Conservation (phyloP, 2,888 invertebrate species). For the Thera britannica region DNA sequence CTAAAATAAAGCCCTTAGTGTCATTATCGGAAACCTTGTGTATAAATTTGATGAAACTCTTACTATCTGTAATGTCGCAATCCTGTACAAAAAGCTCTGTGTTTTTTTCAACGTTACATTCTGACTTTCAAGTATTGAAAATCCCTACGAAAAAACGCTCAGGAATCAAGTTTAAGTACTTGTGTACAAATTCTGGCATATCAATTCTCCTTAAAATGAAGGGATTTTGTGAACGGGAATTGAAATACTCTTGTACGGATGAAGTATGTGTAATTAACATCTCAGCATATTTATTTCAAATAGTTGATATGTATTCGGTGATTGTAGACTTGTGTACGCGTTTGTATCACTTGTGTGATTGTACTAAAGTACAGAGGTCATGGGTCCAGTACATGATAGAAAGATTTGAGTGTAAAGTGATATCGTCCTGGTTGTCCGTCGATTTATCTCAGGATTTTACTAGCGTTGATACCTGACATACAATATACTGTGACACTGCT, state of each 20-base stretch:
- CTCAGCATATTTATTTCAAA: neutral
- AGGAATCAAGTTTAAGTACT: neutral
- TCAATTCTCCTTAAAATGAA: neutral
- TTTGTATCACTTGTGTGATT: neutral
- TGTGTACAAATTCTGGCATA: neutral
- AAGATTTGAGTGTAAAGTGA: constrained; percentile 1
- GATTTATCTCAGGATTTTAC: constrained; percentile 10
- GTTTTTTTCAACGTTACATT: neutral
- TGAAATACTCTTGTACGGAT: neutral
- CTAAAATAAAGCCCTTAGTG: no score
- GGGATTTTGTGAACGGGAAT: neutral
- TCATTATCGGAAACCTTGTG: no score
- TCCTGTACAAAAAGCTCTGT: neutral
- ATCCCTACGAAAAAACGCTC: neutral
- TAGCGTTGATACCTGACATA: constrained; percentile 15
- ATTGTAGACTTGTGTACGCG: neutral
- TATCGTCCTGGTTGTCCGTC: constrained; percentile 21
- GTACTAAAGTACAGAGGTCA: neutral
- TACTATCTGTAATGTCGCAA: neutral
- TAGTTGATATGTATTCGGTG: neutral
- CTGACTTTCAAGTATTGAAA: neutral
- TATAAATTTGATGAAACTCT: no score
- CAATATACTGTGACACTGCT: constrained; percentile 34
- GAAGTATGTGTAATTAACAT: neutral
- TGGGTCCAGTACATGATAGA: constrained; percentile 2